Conservation (phyloP, 2,113 vertebrate species). For the Gracilinanus agilis region DNA sequence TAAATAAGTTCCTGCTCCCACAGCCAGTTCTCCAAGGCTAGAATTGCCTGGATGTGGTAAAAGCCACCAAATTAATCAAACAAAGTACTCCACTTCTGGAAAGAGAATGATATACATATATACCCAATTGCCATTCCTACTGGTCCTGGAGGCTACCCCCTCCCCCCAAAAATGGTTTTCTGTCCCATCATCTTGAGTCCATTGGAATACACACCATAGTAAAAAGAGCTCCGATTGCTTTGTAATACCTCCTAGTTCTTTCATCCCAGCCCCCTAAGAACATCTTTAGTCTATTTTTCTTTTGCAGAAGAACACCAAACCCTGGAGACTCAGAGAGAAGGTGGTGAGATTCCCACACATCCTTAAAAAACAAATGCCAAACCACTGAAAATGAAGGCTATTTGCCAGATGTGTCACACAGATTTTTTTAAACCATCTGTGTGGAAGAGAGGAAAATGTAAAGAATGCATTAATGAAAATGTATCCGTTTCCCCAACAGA, state of each 20-base stretch:
- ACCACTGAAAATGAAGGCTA: conserved; percentile 25
- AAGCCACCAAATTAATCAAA: conserved; percentile 36
- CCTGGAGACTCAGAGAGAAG: neutral
- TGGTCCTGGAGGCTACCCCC: neutral
- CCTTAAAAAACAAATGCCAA: neutral
- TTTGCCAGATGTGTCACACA: conserved; percentile 15
- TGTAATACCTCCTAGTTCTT: neutral
- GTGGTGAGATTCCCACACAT: neutral
- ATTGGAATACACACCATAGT: neutral
- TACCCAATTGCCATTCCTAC: neutral
- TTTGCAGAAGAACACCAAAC: neutral
- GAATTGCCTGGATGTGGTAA: neutral
- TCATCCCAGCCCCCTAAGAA: neutral
- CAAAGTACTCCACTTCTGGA: neutral
- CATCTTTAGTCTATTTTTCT: neutral
- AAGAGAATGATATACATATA: neutral
- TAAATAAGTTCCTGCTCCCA: neutral
- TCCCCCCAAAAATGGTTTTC: neutral
- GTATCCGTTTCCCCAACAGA: neutral
- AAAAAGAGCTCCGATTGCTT: neutral
- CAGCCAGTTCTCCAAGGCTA: neutral
- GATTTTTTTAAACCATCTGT: neutral
- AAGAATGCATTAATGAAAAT: neutral
- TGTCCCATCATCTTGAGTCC: fast-evolving
- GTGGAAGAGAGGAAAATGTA: neutral